Evolutionary conservation across 2,888 invertebrate species (phyloP).

Genomic region (Ormyrus nitidulus): DNA sequence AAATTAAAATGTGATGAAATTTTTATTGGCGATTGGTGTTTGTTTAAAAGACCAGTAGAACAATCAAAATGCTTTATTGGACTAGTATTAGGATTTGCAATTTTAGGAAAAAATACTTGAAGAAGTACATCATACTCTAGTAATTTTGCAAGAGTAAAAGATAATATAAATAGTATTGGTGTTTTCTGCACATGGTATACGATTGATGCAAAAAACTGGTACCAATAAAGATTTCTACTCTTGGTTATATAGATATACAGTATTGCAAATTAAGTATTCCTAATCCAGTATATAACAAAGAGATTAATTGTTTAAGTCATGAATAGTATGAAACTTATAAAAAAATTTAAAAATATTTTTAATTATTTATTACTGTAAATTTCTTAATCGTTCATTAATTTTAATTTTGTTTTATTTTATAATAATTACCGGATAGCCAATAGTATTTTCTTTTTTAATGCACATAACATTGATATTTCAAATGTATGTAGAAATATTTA

Average conservation of each 20-base stretch:
- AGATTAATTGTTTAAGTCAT: neutral
- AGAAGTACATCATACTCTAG: conserved; percentile 35
- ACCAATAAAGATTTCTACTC: neutral
- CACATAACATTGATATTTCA: too few relatives aligned
- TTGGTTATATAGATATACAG: neutral
- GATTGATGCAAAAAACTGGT: neutral
- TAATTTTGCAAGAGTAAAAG: conserved; percentile 27
- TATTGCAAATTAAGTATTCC: neutral
- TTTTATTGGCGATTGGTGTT: conserved; percentile 51
- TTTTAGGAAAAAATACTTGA: conserved; percentile 41
- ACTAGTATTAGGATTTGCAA: conserved; percentile 46
- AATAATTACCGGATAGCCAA: too few relatives aligned
- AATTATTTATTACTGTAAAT: neutral
- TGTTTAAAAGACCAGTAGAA: conserved; percentile 41
- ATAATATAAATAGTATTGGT: conserved; percentile 39
- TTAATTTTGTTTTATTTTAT: too few relatives aligned
- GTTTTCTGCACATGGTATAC: conserved; percentile 42
- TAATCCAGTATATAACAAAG: neutral
- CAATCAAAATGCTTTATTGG: conserved; percentile 46
- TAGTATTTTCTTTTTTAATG: too few relatives aligned
- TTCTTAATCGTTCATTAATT: too few relatives aligned
- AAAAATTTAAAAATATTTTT: neutral
- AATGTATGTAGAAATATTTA: too few relatives aligned
- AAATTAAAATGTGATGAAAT: conserved; percentile 31
- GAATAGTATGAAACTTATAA: neutral